phyloP scores from a whole-genome alignment of 2,113 vertebrate species.

The Upupa epops region DNA sequence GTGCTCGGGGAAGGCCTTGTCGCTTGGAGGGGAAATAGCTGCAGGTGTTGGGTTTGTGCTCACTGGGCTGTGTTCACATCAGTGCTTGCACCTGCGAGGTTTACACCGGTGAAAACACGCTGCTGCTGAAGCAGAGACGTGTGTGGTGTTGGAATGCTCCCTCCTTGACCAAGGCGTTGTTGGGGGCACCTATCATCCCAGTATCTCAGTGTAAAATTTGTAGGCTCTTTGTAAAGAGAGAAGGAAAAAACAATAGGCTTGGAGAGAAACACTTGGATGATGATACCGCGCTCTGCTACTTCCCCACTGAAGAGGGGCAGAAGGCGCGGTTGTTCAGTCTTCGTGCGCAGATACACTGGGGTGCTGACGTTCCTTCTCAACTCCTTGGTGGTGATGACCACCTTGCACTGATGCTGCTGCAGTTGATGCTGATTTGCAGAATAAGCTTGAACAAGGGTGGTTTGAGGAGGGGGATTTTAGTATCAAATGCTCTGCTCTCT shows the following conservation, averaged over 20 bases:
- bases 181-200: not conserved
- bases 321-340: too few species aligned
- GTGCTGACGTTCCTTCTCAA: not conserved
- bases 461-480: not conserved
- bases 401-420: not conserved
- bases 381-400: too few species aligned
- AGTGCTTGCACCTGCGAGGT: accelerated
- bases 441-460: accelerated
- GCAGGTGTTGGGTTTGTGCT: not conserved
- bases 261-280: not conserved
- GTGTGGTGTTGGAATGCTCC: accelerated
- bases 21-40: not conserved
- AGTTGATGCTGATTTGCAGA: not conserved
- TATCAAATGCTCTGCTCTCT: not conserved
- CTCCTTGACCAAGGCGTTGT: not conserved
- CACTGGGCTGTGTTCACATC: not conserved
- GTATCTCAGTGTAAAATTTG: not conserved
- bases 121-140: not conserved
- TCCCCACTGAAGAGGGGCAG: too few species aligned
- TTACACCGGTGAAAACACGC: accelerated
- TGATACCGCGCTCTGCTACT: not conserved
- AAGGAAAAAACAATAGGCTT: not conserved
- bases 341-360: too few species aligned
- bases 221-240: not conserved
- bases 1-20: not conserved